These are phyloP conservation scores for Oxyruncus cristatus DNA, from an alignment of 2,113 vertebrate genomes.

Conservation along the genomic window DNA sequence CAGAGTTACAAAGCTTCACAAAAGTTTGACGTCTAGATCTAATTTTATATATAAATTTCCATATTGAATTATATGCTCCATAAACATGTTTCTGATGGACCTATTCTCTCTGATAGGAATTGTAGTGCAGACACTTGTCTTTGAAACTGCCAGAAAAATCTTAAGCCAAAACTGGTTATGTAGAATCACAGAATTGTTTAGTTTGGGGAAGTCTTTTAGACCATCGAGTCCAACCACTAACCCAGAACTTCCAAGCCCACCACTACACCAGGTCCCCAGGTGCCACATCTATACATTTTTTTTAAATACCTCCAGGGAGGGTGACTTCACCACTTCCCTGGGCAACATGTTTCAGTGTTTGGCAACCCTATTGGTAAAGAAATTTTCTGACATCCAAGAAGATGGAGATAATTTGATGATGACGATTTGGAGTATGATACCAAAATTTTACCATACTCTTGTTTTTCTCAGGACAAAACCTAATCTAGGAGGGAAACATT, in stretches of 20 bases:
- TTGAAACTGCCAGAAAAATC: not conserved
- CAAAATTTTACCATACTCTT: not conserved
- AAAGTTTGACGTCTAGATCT: not conserved
- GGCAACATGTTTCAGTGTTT: not conserved
- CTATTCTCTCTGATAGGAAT: not conserved
- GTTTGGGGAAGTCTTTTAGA: not conserved
- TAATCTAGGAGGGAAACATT: not conserved
- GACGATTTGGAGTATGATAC: not conserved
- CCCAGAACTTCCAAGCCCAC: not conserved
- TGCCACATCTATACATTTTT: not conserved
- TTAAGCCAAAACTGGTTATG: too few relatives aligned
- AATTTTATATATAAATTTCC: not conserved
- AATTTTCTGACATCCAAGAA: not conserved
- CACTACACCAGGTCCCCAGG: rapidly evolving
- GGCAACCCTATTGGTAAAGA: not conserved
- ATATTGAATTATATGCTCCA: not conserved
- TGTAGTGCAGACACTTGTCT: not conserved
- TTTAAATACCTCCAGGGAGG: not conserved
- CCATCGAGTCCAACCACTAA: not conserved
- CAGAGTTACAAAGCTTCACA: not conserved
- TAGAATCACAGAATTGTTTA: not conserved
- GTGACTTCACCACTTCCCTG: not conserved
- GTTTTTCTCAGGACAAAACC: not conserved
- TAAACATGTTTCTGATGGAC: not conserved
- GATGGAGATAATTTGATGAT: not conserved